Evolutionary conservation across 2,113 vertebrate genomes (phyloP).

Genomic region (Ariopsis seemanni): DNA sequence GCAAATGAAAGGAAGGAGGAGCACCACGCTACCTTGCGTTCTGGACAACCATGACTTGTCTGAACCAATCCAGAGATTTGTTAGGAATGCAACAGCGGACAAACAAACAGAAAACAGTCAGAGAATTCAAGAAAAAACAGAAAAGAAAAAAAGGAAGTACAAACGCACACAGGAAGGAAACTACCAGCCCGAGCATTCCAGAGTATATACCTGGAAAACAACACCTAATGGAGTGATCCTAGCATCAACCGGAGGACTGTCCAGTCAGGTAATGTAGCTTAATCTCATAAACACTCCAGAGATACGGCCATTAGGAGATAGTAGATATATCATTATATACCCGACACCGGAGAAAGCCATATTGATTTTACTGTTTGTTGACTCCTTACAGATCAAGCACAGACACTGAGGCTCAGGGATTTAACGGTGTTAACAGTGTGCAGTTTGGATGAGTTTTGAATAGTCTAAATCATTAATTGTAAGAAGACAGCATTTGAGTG

Average conservation of each 20-base stretch:
- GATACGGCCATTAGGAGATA: conserved; percentile 68
- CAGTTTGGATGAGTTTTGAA: not conserved
- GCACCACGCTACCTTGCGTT: conserved; percentile 90
- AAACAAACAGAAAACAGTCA: conserved; percentile 72
- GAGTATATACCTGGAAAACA: conserved; percentile 12
- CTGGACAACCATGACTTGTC: conserved; percentile 99
- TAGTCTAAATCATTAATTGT: not conserved
- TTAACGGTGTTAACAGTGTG: conserved; percentile 26
- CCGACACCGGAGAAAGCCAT: conserved; percentile 56
- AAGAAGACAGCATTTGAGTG: not conserved
- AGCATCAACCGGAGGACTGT: conserved; percentile 17
- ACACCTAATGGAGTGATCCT: not conserved
- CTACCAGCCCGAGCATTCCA: not conserved
- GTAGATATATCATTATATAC: conserved; percentile 71
- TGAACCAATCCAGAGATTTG: conserved; percentile 83
- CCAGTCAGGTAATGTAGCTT: conserved; percentile 49
- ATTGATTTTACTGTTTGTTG: conserved; percentile 68
- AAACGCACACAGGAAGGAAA: conserved; percentile 62
- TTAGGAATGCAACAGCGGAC: conserved; percentile 71
- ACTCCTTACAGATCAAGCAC: conserved; percentile 44
- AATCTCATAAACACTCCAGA: conserved; percentile 69
- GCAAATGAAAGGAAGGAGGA: conserved; percentile 67
- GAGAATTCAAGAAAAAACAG: conserved; percentile 71
- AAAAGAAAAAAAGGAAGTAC: conserved; percentile 63
- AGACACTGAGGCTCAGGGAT: conserved; percentile 41